A percentile compares a stretch with the other conserved stretches of the same genome.
These are phyloP conservation scores for Drosophila formosana DNA, from an alignment of 2,888 invertebrate genomes.

Conservation along the genomic window DNA sequence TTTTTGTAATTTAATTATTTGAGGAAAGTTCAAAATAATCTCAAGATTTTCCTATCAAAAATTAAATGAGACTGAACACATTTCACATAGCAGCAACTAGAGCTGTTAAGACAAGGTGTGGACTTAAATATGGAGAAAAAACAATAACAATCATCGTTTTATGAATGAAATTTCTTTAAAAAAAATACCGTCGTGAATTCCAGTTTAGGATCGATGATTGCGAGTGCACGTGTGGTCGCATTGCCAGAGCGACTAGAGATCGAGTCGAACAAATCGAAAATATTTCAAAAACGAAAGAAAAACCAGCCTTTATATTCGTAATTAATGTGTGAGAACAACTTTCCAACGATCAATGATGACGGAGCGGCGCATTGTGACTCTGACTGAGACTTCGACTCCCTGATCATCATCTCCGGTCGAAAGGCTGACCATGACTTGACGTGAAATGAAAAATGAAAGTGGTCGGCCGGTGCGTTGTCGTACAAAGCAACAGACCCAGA, in stretches of 20 bases:
- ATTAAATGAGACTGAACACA: not conserved
- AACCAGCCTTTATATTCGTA: conserved; percentile 38
- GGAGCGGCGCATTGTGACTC: conserved; percentile 27
- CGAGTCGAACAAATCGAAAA: conserved; percentile 27
- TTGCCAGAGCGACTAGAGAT: conserved; percentile 11
- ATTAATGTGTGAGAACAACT: conserved; percentile 76
- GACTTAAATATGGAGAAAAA: conserved; percentile 19
- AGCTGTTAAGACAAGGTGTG: conserved; percentile 9
- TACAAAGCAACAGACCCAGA: conserved; percentile 32
- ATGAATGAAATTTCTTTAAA: conserved; percentile 44
- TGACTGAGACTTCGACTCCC: conserved; percentile 30
- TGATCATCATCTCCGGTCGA: conserved; percentile 38
- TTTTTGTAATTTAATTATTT: not conserved
- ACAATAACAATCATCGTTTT: conserved; percentile 9
- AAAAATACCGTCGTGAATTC: conserved; percentile 26
- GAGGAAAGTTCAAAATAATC: not conserved
- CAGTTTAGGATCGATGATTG: conserved; percentile 36
- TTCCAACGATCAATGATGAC: conserved; percentile 61
- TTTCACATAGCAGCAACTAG: conserved; percentile 9
- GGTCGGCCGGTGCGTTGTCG: conserved; percentile 35
- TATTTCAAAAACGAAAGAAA: conserved; percentile 25
- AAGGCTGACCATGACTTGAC: conserved; percentile 67
- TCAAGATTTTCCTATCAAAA: not conserved
- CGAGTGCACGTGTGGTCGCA: conserved; percentile 42
- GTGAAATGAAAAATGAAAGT: conserved; percentile 81